These are phyloP conservation scores for Triplophysa tibetana DNA, from an alignment of 2,113 vertebrate species.

Conservation along the genomic window DNA sequence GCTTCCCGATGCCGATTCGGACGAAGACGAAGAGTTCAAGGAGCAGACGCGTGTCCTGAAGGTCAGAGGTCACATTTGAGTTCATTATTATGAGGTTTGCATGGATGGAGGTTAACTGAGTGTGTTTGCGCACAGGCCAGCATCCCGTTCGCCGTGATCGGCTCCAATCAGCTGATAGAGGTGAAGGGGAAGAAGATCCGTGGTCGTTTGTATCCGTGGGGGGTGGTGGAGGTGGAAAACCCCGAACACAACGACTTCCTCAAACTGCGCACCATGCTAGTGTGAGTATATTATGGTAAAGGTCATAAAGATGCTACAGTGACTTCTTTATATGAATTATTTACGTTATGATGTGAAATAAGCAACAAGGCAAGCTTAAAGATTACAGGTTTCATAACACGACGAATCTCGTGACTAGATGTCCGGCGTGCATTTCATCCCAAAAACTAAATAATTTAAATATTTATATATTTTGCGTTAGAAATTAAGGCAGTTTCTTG, in stretches of 20 bases:
- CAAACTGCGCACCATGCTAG: conserved; percentile 84
- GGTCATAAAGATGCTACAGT: no score
- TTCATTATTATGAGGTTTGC: conserved; percentile 18
- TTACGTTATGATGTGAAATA: no score
- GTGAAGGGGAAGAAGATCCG: conserved; percentile 91
- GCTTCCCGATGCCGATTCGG: conserved; percentile 90
- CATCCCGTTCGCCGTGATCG: conserved; percentile 85
- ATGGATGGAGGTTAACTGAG: neutral
- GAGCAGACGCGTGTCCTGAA: conserved; percentile 91
- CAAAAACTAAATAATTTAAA: no score
- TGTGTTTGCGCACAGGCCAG: conserved; percentile 72
- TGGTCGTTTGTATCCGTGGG: conserved; percentile 84
- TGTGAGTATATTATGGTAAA: conserved; percentile 72
- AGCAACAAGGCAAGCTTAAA: no score
- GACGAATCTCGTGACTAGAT: no score
- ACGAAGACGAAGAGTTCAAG: conserved; percentile 95
- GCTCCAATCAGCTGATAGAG: conserved; percentile 88
- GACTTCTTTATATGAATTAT: no score
- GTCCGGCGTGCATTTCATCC: no score
- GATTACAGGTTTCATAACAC: no score
- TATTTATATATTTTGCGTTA: no score
- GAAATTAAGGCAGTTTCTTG: no score
- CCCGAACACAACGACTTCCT: conserved; percentile 93
- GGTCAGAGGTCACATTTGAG: conserved; percentile 65
- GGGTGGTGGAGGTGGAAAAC: conserved; percentile 86